Base-by-base conservation (phyloP, 2,113 vertebrate species). In the Calyptomena viridis region DNA sequence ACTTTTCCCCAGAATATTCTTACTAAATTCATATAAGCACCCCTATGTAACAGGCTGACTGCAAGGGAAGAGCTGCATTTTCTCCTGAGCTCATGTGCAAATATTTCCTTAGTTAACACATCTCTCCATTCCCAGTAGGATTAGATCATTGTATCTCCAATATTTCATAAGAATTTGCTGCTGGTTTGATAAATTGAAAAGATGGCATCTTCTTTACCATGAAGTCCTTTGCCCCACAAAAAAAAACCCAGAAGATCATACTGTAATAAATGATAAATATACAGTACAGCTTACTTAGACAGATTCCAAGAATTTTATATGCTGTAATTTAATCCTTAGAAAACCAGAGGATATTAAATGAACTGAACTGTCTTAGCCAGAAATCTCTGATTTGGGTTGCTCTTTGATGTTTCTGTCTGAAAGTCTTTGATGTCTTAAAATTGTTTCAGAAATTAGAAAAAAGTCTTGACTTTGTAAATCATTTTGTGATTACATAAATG, bases 331-430 rank as follows among this genome's bases (percentile, higher is more conserved):
- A 98, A 98, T 98, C 97, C 96, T 94, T 95, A 96, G 92, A 97
- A 98, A 98, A 98, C 97, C 94, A 97, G 95, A 98, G 98, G 98
- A 98, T 98, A 98, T 98, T 98, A 98, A 98, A 97, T 98, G 97
- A 98, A 98, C 97, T 98, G 95, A 98, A 98, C 97, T 98, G 97
- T 98, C 97, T 98, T 98, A 98, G 96, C 96, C 95, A 98, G 97
- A 98, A 98, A 98, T 98, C 98, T 98, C 97, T 95, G 97, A 98
- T 98, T 98, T 97, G 97, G 87, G 67, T 96, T 97, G 82, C 77
- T 90, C 96, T 98, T 98, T 98, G 98, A 98, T 98, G 98, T 98
- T 98, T 97, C 47, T 95, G 93, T 98, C 96, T 96, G 95, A 97
- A 97, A 97, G 95, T 91, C 98, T 98, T 98, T 98, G 98, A 98